Conservation (phyloP, 1,140 invertebrate genomes). For the Alviniconcha marisindica region DNA sequence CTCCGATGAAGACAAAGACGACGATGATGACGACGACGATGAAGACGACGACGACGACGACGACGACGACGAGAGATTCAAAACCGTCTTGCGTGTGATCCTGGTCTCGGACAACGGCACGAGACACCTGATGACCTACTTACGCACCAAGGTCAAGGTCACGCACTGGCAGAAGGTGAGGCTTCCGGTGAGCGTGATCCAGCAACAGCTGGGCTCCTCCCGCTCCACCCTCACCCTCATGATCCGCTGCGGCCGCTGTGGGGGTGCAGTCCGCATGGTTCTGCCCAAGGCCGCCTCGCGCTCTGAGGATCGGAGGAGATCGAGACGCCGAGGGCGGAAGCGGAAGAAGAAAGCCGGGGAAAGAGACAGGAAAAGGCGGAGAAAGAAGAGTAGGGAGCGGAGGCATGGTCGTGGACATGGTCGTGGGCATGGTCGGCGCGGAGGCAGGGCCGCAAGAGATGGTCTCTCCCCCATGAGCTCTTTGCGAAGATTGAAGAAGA, state of each 20-base stretch:
- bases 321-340: not conserved
- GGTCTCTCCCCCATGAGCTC: too few species aligned
- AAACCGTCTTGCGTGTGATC: slow-evolving; percentile 34
- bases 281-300: not conserved
- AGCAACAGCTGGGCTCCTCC: slow-evolving; percentile 27
- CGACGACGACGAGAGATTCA: not conserved
- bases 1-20: not conserved
- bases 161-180: slow-evolving; percentile 47
- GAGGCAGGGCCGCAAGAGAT: too few species aligned
- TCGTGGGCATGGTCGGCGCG: too few species aligned
- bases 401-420: not conserved
- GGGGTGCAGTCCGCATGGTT: not conserved
- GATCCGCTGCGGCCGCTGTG: slow-evolving; percentile 41
- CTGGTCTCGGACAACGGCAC: slow-evolving; percentile 30
- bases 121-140: slow-evolving; percentile 36
- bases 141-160: slow-evolving; percentile 42
- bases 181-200: slow-evolving; percentile 42
- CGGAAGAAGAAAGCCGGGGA: not conserved
- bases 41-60: not conserved
- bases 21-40: not conserved
- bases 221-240: slow-evolving; percentile 28
- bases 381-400: not conserved
- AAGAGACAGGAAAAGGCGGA: not conserved
- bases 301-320: not conserved
- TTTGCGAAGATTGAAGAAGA: not conserved